Evolutionary conservation across 1,140 invertebrate genomes (phyloP), one percentile per base, ranked within the genome.

Genomic region (Drosophila hydei): DNA sequence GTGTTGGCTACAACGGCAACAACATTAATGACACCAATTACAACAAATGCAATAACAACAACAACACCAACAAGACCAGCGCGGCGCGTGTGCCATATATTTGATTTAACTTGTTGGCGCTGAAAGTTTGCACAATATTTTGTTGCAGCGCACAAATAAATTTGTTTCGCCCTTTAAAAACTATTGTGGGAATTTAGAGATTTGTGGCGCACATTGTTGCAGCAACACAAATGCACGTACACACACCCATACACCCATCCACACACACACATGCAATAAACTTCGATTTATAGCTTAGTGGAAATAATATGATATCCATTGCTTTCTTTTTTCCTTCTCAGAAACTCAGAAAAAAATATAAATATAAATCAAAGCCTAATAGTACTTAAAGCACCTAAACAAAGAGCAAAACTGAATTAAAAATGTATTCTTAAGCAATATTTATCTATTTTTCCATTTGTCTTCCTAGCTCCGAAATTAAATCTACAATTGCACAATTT

Each of bases 71-170:
- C 70, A 74, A 69, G 6, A 43, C 45, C 19, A 8, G 12, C 16
- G 27, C 9, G 7, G 48, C 55, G 38, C 59, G 56, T 50, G 25
- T 42, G 77, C 78, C 58, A 87, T 87, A 78, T 87, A 87, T 87
- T 88, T 87, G 81, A 87, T 87, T 87, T 87, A 87, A 87, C 81
- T 87, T 87, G 81, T 87, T 87, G 72, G 81, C 75, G 69, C 65
- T 51, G 68, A 78, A 83, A 83, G 55, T 70, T 85, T 67, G 50
- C 74, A 72, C 43, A 68, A 70, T 84, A 72, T 74, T 80, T 87
- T 77, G 45, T 87, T 76, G 80, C 62, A 61, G 76, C 75, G 72
- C 69, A 63, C 64, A 71, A 74, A 85, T 85, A 79, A 79, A 85
- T 85, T 87, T 78, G 52, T 72, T 87, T 77, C 60, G 59, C 77